Evolutionary conservation across 2,888 invertebrate genomes (phyloP).

Genomic region (Campoplex nolae): DNA sequence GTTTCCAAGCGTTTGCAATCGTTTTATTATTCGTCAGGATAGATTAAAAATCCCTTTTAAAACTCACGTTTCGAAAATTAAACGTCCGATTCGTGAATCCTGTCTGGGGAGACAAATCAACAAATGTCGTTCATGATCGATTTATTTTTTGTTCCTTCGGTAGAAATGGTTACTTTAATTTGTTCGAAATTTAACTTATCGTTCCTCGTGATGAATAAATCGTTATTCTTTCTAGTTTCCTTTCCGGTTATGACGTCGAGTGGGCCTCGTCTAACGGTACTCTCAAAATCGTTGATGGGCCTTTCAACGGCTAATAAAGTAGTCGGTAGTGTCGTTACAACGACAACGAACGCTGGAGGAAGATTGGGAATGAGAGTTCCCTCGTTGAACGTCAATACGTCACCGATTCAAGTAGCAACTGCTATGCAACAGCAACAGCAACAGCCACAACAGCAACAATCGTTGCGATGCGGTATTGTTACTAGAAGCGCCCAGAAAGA

Average conservation of each 20-base stretch:
- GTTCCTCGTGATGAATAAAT: not conserved
- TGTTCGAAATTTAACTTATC: too few species aligned
- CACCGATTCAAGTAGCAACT: conserved; percentile 74
- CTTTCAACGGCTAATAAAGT: conserved; percentile 82
- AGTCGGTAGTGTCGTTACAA: conserved; percentile 78
- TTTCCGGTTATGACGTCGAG: conserved; percentile 85
- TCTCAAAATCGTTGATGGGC: conserved; percentile 86
- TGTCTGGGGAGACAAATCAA: conserved; percentile 69
- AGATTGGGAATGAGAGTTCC: conserved; percentile 83
- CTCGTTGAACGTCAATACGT: conserved; percentile 81
- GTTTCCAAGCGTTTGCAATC: conserved; percentile 56
- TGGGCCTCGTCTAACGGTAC: conserved; percentile 87
- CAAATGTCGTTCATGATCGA: not conserved
- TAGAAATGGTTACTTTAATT: too few species aligned
- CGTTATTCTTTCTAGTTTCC: conserved; percentile 73
- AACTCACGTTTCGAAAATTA: conserved; percentile 67
- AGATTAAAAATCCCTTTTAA: conserved; percentile 70
- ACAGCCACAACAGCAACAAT: conserved; percentile 71
- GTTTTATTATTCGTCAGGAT: conserved; percentile 66
- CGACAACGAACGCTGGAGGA: conserved; percentile 76
- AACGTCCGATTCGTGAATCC: conserved; percentile 68
- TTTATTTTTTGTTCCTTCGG: not conserved
- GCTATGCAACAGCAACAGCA: conserved; percentile 74
- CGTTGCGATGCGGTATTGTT: conserved; percentile 77
- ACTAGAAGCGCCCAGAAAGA: conserved; percentile 78